Conservation (phyloP, 2,888 invertebrate species). For the Dioctria rufipes region DNA sequence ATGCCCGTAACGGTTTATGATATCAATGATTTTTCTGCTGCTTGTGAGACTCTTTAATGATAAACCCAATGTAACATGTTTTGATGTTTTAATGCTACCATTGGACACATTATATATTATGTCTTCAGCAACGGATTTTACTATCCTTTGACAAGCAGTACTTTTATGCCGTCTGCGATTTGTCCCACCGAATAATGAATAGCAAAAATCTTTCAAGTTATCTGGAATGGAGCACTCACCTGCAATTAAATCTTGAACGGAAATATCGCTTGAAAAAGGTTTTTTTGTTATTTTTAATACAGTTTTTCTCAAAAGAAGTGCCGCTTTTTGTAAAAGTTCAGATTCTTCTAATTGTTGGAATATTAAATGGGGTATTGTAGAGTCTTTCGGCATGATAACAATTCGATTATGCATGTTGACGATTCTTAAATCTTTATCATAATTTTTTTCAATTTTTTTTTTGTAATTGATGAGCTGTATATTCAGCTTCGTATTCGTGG, state of each 20-base stretch:
- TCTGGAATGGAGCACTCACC: constrained; percentile 1
- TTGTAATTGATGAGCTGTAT: constrained; percentile 12
- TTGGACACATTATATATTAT: constrained; percentile 61
- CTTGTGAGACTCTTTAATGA: constrained; percentile 64
- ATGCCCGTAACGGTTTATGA: constrained; percentile 65
- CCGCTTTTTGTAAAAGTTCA: constrained; percentile 17
- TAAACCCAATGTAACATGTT: constrained; percentile 64
- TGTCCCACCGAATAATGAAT: neutral
- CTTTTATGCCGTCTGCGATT: constrained; percentile 6
- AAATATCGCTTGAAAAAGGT: constrained; percentile 10
- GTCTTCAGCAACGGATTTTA: constrained; percentile 57
- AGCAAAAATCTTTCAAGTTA: neutral
- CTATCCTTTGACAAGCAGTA: neutral
- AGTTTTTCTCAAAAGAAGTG: constrained; percentile 19
- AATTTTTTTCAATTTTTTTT: constrained; percentile 20
- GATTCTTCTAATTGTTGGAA: constrained; percentile 23
- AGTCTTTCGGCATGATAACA: constrained; percentile 10
- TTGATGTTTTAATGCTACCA: constrained; percentile 61
- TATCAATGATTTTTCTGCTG: constrained; percentile 63
- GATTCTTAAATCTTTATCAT: neutral
- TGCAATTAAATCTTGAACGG: neutral
- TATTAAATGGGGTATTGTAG: constrained; percentile 7
- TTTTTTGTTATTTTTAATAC: constrained; percentile 14
- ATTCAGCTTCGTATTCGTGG: neutral
- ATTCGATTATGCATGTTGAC: constrained; percentile 19